Base-by-base conservation (phyloP, 2,113 vertebrate species). In the Pelecanus crispus region DNA sequence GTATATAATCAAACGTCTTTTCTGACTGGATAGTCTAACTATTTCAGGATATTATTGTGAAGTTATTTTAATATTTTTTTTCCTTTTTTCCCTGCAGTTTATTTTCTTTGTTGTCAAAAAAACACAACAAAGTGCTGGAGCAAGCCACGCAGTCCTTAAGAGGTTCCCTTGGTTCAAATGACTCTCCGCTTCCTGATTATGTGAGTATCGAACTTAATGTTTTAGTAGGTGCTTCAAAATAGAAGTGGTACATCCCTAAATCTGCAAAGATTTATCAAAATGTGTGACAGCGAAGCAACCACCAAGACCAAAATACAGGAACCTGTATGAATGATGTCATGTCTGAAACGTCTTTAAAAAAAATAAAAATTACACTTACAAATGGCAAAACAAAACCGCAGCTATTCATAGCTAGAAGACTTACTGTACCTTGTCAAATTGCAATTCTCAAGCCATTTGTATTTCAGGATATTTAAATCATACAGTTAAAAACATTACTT, bases 91-190 rank as follows among this genome's bases (percentile, higher is more conserved):
- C 40, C 6, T 96, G 50, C 98, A 99, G 99, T 98, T 98, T 99
- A 67, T 99, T 99, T 98, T 99, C 99, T 83, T 98, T 99, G 98
- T 97, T 99, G 97, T 99, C 99, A 59, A 99, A 99, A 98, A 99
- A 99, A 94, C 99, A 99, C 98, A 99, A 99, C 98, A 99, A 99
- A 97, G 99, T 99, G 90, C 96, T 99, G 98, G 99, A 99, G 96
- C 99, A 99, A 97, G 99, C 99, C 90, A 99, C 99, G 3, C 99
- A 99, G 97, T 99, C 99, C 90, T 98, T 99, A 90, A 98, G 99
- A 95, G 98, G 99, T 89, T 97, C 99, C 15, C 95, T 99, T 32
- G 94, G 98, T 81, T 97, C 98, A 19, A 98, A 91, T 38, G 98
- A 99, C 84, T 95, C 98, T 63, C 98, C 98, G 12, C 97, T 99